A percentile compares a stretch with the other conserved stretches of the same genome.
Conservation (phyloP, 2,113 vertebrate species). For the Pomatostomus ruficeps region DNA sequence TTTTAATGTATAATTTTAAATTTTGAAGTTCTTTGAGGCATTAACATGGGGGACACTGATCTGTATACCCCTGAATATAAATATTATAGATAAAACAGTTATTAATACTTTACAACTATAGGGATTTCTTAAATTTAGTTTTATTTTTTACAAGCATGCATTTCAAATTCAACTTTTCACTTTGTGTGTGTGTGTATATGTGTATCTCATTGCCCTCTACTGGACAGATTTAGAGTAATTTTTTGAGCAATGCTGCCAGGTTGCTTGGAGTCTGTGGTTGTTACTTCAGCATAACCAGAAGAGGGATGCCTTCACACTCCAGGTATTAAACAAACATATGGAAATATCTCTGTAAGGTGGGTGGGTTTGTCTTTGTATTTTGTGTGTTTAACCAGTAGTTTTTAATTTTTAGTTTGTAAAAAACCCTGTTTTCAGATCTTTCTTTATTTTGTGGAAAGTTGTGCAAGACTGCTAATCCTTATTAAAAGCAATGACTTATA, state of each 20-base stretch:
- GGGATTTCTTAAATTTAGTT: background rate
- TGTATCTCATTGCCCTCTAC: slow-evolving; percentile 44
- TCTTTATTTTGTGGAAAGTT: background rate
- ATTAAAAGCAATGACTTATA: background rate
- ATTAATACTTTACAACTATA: background rate
- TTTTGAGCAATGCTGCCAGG: background rate
- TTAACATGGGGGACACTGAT: background rate
- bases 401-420: background rate
- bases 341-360: background rate
- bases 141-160: background rate
- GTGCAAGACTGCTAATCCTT: background rate
- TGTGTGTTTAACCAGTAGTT: background rate
- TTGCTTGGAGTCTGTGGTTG: background rate
- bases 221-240: background rate
- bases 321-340: background rate
- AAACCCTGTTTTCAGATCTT: background rate
- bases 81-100: background rate
- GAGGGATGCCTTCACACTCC: background rate
- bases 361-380: background rate
- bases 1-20: background rate
- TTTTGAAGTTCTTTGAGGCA: background rate
- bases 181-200: background rate
- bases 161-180: background rate
- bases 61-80: background rate
- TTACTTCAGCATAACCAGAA: background rate